phyloP scores from a whole-genome alignment of 2,797 vertebrate species.

The Lateolabrax maculatus region DNA sequence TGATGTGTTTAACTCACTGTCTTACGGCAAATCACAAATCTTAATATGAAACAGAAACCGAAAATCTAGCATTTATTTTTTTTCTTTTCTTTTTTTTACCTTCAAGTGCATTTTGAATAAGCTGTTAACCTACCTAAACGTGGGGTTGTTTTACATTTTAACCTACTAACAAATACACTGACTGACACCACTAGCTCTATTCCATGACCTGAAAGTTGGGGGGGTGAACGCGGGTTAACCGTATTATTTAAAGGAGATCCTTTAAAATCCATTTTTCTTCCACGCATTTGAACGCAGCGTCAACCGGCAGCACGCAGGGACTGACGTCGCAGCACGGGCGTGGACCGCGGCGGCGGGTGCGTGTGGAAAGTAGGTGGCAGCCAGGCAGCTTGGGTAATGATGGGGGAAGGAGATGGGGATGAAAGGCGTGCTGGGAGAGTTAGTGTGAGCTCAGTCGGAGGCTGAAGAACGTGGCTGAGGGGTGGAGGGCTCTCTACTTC shows the following conservation, averaged over 20 bases:
- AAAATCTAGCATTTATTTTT: background rate
- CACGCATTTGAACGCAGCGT: conserved; percentile 26
- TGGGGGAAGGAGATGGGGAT: conserved; percentile 72
- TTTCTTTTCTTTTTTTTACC: no score
- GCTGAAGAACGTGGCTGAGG: conserved; percentile 42
- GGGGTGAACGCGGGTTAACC: background rate
- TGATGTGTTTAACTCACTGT: background rate
- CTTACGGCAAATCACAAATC: background rate
- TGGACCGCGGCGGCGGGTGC: conserved; percentile 74
- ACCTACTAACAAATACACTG: no score
- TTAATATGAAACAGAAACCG: background rate
- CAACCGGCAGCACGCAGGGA: conserved; percentile 56
- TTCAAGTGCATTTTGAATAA: no score
- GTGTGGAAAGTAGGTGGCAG: conserved; percentile 76
- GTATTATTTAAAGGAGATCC: rapidly evolving
- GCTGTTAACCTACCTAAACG: no score
- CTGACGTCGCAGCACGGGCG: conserved; percentile 81
- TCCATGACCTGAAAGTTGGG: background rate
- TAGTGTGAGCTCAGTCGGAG: conserved; percentile 22
- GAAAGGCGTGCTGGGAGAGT: conserved; percentile 59
- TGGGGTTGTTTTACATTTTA: no score
- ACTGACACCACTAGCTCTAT: no score
- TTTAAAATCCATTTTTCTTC: background rate
- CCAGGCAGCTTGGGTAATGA: conserved; percentile 69
- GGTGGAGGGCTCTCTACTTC: background rate